Evolutionary conservation across 64 coral and sea anemone genomes (phyloP).

Genomic region (Anthopleura sola): DNA sequence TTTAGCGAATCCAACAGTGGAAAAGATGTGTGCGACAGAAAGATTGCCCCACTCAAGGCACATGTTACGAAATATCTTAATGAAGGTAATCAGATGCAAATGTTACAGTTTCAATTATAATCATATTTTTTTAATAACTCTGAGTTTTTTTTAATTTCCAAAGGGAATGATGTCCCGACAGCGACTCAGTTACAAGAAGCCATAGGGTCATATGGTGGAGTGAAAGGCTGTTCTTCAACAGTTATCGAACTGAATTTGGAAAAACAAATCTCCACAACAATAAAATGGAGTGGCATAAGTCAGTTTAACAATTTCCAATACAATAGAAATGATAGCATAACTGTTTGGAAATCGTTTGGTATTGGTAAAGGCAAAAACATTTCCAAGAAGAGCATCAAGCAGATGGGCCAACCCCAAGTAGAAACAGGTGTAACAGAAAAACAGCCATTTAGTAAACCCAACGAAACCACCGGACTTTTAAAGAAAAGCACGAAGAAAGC

Average conservation of each 20-base stretch:
- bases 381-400: conserved; percentile 3
- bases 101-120: no score
- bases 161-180: conserved; percentile 26
- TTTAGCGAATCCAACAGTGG: conserved; percentile 29
- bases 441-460: background rate
- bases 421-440: background rate
- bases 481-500: conserved; percentile 4
- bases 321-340: conserved; percentile 21
- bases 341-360: conserved; percentile 22
- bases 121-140: no score
- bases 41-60: conserved; percentile 28
- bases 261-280: conserved; percentile 27
- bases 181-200: conserved; percentile 43
- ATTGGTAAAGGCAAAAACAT: conserved; percentile 35
- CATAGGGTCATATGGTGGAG: conserved; percentile 34
- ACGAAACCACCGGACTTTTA: conserved; percentile 13
- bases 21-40: conserved; percentile 39
- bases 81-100: no score
- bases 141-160: conserved; percentile 6
- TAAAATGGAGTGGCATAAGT: conserved; percentile 44
- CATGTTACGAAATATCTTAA: conserved; percentile 14
- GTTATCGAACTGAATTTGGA: conserved; percentile 31
- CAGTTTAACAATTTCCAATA: conserved; percentile 53
- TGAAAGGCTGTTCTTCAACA: conserved; percentile 32
- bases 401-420: conserved; percentile 1